Conservation (phyloP, 2,113 vertebrate species). For the Nesoenas mayeri region DNA sequence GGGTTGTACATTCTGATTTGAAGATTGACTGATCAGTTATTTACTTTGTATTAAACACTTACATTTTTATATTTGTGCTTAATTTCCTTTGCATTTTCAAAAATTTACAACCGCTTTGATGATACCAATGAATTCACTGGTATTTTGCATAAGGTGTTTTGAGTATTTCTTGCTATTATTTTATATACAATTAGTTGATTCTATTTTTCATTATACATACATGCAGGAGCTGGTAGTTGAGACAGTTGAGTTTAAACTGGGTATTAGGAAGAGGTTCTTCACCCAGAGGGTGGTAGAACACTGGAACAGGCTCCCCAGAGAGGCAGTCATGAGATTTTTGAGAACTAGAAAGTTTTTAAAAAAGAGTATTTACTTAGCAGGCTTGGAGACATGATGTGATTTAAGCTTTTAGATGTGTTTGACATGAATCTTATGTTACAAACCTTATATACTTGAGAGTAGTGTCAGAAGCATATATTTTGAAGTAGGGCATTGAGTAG, state of each 20-base stretch:
- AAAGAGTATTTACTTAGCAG: not conserved
- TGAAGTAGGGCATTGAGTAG: not conserved
- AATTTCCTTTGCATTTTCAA: not conserved
- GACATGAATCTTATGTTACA: not conserved
- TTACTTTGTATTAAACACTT: not conserved
- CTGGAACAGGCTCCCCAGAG: too few relatives aligned
- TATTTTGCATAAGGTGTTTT: not conserved
- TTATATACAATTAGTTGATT: not conserved
- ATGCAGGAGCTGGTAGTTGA: not conserved
- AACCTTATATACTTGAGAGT: not conserved
- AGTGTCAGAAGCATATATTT: not conserved
- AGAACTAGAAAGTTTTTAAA: not conserved
- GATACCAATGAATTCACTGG: not conserved
- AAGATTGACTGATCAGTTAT: not conserved
- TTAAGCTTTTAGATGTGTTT: not conserved
- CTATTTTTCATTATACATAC: not conserved
- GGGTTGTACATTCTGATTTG: not conserved
- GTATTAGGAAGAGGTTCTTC: too few relatives aligned
- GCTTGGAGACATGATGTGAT: not conserved
- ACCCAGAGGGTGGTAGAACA: too few relatives aligned
- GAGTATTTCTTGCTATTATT: not conserved
- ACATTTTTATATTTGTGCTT: not conserved
- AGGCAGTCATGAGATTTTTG: not conserved
- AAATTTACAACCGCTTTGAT: not conserved
- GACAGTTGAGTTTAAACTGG: not conserved